phyloP scores from a whole-genome alignment of 2,113 vertebrate species.

The Gymnobelideus leadbeateri region DNA sequence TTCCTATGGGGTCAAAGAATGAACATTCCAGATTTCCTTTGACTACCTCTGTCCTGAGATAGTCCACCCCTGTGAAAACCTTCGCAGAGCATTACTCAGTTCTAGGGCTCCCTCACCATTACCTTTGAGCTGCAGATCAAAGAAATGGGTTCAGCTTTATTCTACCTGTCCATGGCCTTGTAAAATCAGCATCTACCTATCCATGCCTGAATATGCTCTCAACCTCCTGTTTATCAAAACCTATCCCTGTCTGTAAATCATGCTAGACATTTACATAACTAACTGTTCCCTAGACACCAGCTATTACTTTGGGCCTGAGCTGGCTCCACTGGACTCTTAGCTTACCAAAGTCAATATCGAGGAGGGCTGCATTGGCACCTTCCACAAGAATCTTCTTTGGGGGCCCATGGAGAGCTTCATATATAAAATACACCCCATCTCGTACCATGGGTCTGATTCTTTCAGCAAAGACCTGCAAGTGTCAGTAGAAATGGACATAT shows the following conservation, averaged over 20 bases:
- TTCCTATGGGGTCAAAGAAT: background rate
- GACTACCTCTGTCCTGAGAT: background rate
- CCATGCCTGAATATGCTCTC: background rate
- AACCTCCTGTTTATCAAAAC: background rate
- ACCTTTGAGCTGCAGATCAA: background rate
- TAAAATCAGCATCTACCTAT: background rate
- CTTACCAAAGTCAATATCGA: constrained; percentile 98
- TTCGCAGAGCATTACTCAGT: background rate
- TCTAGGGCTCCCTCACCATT: background rate
- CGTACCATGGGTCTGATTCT: constrained; percentile 96
- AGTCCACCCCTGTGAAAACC: background rate
- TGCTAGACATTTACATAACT: fast-evolving
- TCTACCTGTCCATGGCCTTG: background rate
- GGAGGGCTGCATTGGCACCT: constrained; percentile 97
- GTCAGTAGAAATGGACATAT: background rate
- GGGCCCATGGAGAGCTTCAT: constrained; percentile 94
- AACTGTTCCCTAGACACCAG: fast-evolving
- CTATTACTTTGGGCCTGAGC: background rate
- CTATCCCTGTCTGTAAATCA: background rate
- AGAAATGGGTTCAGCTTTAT: background rate
- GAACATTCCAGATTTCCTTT: background rate
- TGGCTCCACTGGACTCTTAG: background rate
- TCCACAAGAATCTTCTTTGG: constrained; percentile 97
- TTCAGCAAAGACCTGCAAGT: constrained; percentile 92
- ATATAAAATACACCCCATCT: constrained; percentile 98